phyloP scores from a whole-genome alignment of 1,140 invertebrate genomes.

The Euura lappo region DNA sequence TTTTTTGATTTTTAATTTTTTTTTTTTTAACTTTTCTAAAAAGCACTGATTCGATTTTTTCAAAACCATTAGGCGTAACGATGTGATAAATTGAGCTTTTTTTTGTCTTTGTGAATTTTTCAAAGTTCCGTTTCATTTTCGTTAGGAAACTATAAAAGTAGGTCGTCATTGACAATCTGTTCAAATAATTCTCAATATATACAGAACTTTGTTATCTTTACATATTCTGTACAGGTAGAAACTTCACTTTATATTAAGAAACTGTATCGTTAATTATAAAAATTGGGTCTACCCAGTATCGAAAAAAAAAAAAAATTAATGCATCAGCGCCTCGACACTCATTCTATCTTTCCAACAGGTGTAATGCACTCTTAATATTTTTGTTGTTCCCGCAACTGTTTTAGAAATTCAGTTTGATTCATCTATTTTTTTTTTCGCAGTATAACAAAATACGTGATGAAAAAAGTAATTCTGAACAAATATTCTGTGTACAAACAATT shows the following conservation, averaged over 20 bases:
- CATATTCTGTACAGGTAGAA: too few species aligned
- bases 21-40: neutral
- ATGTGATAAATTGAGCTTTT: neutral
- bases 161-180: neutral
- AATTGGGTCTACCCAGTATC: too few species aligned
- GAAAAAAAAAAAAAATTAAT: neutral
- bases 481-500: neutral
- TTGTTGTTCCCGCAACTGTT: constrained; percentile 54
- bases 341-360: constrained; percentile 27
- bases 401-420: constrained; percentile 50
- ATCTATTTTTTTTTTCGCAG: constrained; percentile 29
- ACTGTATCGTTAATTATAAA: too few species aligned
- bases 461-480: constrained; percentile 33
- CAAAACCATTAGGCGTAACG: neutral
- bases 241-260: too few species aligned
- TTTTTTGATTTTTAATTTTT: neutral
- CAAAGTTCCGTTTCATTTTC: neutral
- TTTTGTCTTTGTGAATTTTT: neutral
- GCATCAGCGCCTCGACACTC: neutral
- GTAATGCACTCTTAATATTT: constrained; percentile 42
- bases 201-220: too few species aligned
- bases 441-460: too few species aligned
- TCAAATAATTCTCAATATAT: neutral
- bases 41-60: neutral
- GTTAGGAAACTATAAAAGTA: too few species aligned